Percentiles rank a stretch among this genome's conserved stretches.
Conservation (phyloP, 2,113 vertebrate species). For the Rhodinocichla rosea region DNA sequence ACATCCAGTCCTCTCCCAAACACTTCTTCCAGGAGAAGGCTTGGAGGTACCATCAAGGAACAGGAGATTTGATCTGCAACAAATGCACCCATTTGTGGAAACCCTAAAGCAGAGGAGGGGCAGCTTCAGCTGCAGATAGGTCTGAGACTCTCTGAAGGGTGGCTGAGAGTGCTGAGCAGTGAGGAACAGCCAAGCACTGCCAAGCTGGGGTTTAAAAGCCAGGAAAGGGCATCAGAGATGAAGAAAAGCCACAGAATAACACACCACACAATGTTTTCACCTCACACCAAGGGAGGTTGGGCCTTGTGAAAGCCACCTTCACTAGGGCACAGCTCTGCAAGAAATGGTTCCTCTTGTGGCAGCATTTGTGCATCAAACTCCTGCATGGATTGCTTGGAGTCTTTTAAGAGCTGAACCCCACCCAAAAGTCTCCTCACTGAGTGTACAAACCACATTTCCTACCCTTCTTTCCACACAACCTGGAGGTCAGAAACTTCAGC, state of each 20-base stretch:
- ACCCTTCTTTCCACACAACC: background rate
- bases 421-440: background rate
- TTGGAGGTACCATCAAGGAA: background rate
- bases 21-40: background rate
- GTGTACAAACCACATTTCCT: background rate
- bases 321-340: background rate
- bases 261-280: background rate
- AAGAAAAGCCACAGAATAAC: background rate
- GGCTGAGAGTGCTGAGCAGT: rapidly evolving
- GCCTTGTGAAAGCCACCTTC: background rate
- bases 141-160: background rate
- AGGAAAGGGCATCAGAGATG: background rate
- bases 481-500: background rate
- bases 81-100: background rate
- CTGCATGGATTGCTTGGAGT: rapidly evolving
- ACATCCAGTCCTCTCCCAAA: background rate
- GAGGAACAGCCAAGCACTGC: background rate
- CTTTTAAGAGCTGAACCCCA: background rate
- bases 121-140: background rate
- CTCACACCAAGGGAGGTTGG: background rate
- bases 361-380: background rate
- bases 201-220: background rate
- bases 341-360: background rate
- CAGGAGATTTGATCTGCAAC: background rate
- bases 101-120: background rate